Evolutionary conservation across 1,140 invertebrate species (phyloP).

Genomic region (Phenacoccus solenopsis): DNA sequence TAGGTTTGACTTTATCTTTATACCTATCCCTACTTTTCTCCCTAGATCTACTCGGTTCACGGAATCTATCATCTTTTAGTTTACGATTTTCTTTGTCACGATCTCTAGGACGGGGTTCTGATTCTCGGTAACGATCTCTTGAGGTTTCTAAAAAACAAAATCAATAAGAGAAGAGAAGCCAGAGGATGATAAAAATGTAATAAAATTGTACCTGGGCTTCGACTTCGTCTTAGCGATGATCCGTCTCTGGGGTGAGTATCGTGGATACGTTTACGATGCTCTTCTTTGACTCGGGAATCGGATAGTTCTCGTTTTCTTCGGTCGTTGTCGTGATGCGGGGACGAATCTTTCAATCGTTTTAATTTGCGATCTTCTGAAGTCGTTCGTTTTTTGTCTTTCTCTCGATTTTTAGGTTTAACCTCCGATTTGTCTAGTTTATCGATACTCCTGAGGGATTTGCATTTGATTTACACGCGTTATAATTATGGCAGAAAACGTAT

Average conservation of each 20-base stretch:
- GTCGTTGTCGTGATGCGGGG: neutral
- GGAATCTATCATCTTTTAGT: constrained; percentile 33
- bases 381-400: neutral
- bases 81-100: constrained; percentile 31
- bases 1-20: constrained; percentile 18
- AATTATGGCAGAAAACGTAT: neutral
- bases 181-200: neutral
- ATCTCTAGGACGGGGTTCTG: constrained; percentile 20
- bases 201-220: neutral
- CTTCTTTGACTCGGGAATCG: neutral
- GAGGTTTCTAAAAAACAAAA: neutral
- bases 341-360: neutral
- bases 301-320: neutral
- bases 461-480: too few relatives aligned
- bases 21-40: constrained; percentile 31
- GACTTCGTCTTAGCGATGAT: neutral
- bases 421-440: neutral
- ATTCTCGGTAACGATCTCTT: neutral
- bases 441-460: too few relatives aligned
- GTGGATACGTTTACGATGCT: neutral
- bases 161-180: neutral
- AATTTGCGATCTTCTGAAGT: neutral
- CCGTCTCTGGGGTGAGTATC: neutral
- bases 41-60: constrained; percentile 34
- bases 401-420: constrained; percentile 11